Evolutionary conservation across 1,140 invertebrate species (phyloP), one percentile per base, ranked within the genome.

Genomic region (Galleria mellonella): DNA sequence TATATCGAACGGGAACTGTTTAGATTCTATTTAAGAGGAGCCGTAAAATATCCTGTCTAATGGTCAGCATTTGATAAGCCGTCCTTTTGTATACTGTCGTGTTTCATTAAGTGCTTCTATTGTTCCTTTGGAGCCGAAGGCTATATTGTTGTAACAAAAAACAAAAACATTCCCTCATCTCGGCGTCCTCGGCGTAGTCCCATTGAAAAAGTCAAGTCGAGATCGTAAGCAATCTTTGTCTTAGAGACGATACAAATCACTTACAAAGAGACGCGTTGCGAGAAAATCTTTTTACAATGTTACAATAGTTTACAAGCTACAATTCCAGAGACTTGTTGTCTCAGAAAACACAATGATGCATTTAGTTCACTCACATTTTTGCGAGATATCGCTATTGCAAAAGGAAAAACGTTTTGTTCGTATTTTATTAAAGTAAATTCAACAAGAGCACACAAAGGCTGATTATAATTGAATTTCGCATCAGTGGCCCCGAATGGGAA

Each of bases 51-150:
- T 41, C 39, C 36, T 32, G 42, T 29, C 28, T 50, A 54, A 55
- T 55, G 43, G 43, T 27, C 29, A 37, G 43, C 12, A 44, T 50
- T 50, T 50, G 53, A 47, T 55, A 50, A 55, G 53, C 47, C 40
- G 36, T 14, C 40, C 47, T 45, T 55, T 50, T 51, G 35, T 50
- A 46, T 46, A 46, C 23, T 14, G 29, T 40, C 33, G 35, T 43
- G 47, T 49, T 43, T 43, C 32, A 43, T 43, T 49, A 49, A 43
- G 31, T 43, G 23, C 14, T 23, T 23, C 17, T 23, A 41, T 43
- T 49, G 38, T 42, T 37, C 38, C 30, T 9, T 4, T 0, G 9
- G 4, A 1, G 6, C 6, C 9, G 14, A 37, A 37, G n/a, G 10
- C 37, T 14, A 30, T 31, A 47, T 47, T 47, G 44, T 47, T 36